A percentile compares a stretch with the other conserved stretches of the same genome.
phyloP scores from a whole-genome alignment of 2,113 vertebrate species.

The Poecilia latipinna region DNA sequence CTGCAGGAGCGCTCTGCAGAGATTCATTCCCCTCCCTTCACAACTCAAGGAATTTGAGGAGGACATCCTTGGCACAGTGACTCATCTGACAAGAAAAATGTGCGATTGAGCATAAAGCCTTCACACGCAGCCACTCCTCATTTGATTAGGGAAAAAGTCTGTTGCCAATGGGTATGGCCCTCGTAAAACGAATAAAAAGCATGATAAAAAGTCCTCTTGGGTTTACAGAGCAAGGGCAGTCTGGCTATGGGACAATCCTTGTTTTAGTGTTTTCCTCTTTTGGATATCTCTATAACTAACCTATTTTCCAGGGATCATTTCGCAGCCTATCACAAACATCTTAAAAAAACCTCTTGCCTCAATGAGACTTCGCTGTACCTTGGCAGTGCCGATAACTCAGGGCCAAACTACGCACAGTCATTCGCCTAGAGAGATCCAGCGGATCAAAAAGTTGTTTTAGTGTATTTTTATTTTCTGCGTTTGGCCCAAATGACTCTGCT shows the following conservation, averaged over 20 bases:
- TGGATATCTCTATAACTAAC: conserved; percentile 51
- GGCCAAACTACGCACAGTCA: conserved; percentile 16
- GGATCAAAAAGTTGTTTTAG: neutral
- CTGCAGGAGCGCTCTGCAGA: conserved; percentile 23
- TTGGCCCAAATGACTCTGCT: conserved; percentile 12
- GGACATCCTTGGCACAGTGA: conserved; percentile 43
- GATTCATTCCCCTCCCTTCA: conserved; percentile 3
- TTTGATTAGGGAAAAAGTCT: conserved; percentile 57
- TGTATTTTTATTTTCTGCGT: neutral
- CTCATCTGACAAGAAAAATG: conserved; percentile 40
- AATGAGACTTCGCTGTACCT: conserved; percentile 16
- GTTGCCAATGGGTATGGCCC: conserved; percentile 34
- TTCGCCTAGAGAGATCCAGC: conserved; percentile 30
- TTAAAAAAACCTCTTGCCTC: conserved; percentile 3
- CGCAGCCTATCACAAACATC: neutral
- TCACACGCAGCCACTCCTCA: conserved; percentile 19
- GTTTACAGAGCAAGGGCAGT: conserved; percentile 56
- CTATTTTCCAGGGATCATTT: conserved; percentile 24
- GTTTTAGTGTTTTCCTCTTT: conserved; percentile 21
- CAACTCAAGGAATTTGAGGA: conserved; percentile 23
- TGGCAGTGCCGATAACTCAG: conserved; percentile 37
- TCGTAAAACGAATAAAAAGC: conserved; percentile 57
- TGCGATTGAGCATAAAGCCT: conserved; percentile 37
- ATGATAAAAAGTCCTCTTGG: conserved; percentile 66
- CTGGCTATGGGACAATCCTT: conserved; percentile 20